A percentile compares a stretch with the other conserved stretches of the same genome.
Evolutionary conservation across 2,888 invertebrate species (phyloP).

Genomic region (Platycheirus albimanus): DNA sequence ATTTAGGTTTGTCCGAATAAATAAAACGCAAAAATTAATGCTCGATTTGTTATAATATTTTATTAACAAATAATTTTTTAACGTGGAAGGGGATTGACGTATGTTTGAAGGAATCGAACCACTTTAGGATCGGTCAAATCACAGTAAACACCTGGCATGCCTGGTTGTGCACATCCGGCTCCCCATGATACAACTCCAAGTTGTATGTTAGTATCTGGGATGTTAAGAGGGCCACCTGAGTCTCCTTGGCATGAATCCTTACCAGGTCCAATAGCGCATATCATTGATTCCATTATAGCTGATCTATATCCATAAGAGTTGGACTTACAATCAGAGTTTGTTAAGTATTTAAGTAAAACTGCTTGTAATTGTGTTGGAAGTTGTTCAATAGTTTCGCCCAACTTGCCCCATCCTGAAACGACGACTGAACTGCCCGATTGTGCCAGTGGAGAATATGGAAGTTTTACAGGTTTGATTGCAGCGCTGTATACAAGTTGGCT

Average conservation of each 20-base stretch:
- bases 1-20: no score
- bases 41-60: not conserved
- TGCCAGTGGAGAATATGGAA: not conserved
- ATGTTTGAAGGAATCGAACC: not conserved
- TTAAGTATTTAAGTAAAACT: not conserved
- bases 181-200: conserved; percentile 11
- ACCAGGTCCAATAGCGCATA: not conserved
- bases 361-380: not conserved
- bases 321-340: not conserved
- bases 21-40: not conserved
- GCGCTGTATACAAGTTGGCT: not conserved
- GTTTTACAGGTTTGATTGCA: not conserved
- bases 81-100: not conserved
- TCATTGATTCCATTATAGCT: not conserved
- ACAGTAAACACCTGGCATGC: conserved; percentile 2
- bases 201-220: not conserved
- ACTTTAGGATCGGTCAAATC: not conserved
- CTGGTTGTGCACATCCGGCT: not conserved
- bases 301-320: accelerated
- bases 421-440: not conserved
- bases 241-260: conserved; percentile 16
- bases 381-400: not conserved
- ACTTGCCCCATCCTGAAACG: conserved; percentile 3
- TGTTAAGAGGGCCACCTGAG: conserved; percentile 3
- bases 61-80: not conserved